Base-by-base conservation (phyloP, 2,888 invertebrate species). In the Andricus curvator region DNA sequence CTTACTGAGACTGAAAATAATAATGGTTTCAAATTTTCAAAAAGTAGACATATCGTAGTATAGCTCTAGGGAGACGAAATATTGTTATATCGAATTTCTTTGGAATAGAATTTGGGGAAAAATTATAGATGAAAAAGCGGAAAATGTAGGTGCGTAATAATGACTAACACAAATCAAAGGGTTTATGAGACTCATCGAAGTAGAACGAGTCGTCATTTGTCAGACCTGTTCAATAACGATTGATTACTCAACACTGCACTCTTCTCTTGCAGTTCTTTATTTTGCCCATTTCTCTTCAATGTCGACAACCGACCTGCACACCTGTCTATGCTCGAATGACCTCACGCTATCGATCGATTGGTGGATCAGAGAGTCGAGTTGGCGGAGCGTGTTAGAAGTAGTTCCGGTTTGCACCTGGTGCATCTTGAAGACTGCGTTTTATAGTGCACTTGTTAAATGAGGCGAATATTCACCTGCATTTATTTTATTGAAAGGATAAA, bases 161-260 rank as follows among this genome's bases (percentile, higher is more conserved):
- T 70, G 51, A 70, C 29, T 29, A 20, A 48, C 48, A 56, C 51
- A 74, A 37, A 74, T 74, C 33, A 74, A 29, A 74, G 29, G n/a
- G 56, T 74, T 74, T 56, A 74, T 74, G 56, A 74, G 51, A 51
- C 25, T 33, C 74, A 74, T 74, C 29, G 13, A 56, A 33, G 74
- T 56, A 37, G n/a, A 74, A 74, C 56, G 74, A 74, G n/a, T 74
- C 74, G 74, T 74, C 56, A 56, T 56, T 74, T 74, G 74, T 74
- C 74, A 74, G 74, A 56, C 51, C 74, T 74, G 56, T 37, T 56
- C 74, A 74, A 56, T 74, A 74, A 74, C 74, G 74, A 74, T 74
- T 74, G 74, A 74, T 74, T 74, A 33, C 29, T 56, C 56, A 74
- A 56, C 56, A 74, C 56, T 74, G 33, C 51, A 70, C 70, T 70